These are phyloP conservation scores for Nomada fabriciana DNA, from an alignment of 2,888 invertebrate species.

Conservation along the genomic window DNA sequence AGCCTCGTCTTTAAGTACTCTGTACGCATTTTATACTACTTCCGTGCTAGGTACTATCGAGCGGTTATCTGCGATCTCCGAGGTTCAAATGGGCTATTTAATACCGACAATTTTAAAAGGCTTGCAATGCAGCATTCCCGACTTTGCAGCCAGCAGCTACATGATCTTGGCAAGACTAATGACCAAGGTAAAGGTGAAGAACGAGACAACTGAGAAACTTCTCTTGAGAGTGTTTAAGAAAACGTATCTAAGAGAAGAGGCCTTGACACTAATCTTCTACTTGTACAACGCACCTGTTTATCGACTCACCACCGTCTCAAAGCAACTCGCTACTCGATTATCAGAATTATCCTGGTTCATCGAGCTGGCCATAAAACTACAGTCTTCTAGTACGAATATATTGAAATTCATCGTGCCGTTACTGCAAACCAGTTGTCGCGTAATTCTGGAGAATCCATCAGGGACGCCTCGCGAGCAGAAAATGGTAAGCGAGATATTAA, in stretches of 20 bases:
- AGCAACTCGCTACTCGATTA: slow-evolving; percentile 85
- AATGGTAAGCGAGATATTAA: slow-evolving; percentile 87
- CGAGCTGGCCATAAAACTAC: slow-evolving; percentile 85
- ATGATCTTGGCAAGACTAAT: slow-evolving; percentile 90
- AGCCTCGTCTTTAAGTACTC: slow-evolving; percentile 88
- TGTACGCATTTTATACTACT: slow-evolving; percentile 93
- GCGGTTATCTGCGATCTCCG: slow-evolving; percentile 85
- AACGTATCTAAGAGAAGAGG: slow-evolving; percentile 87
- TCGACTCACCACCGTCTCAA: slow-evolving; percentile 85
- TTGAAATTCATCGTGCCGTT: slow-evolving; percentile 87
- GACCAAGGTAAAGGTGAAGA: slow-evolving; percentile 87
- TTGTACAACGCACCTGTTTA: slow-evolving; percentile 89
- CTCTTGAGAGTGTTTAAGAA: slow-evolving; percentile 87
- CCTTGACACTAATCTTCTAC: slow-evolving; percentile 88
- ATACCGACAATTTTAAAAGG: slow-evolving; percentile 90
- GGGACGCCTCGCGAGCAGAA: slow-evolving; percentile 84
- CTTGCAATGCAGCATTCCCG: slow-evolving; percentile 88
- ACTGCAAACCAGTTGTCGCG: slow-evolving; percentile 85
- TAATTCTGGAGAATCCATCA: slow-evolving; percentile 85
- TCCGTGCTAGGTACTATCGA: slow-evolving; percentile 90
- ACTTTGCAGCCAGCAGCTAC: slow-evolving; percentile 90
- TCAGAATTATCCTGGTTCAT: slow-evolving; percentile 85
- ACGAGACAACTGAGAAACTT: slow-evolving; percentile 86
- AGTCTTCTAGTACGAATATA: slow-evolving; percentile 86
- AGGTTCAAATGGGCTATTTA: slow-evolving; percentile 89